Conservation (phyloP, 2,888 invertebrate genomes). For the Liodrosophila aerea region DNA sequence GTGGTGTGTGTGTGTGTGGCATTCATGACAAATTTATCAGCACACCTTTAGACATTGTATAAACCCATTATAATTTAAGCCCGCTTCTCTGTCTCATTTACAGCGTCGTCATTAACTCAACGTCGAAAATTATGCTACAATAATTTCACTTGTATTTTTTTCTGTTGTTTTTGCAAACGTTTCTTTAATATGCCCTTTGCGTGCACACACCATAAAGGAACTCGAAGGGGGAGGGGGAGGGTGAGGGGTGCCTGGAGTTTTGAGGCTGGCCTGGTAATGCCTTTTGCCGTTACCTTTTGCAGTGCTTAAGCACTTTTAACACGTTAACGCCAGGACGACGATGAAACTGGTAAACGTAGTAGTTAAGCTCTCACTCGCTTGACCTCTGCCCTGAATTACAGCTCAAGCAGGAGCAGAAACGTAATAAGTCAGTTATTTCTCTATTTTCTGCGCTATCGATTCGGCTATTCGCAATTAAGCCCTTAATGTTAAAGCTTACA, state of each 20-base stretch:
- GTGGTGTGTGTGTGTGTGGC: constrained; percentile 17
- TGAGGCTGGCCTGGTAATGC: constrained; percentile 17
- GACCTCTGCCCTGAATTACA: constrained; percentile 7
- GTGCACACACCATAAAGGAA: constrained; percentile 43
- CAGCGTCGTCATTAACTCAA: neutral
- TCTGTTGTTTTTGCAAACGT: constrained; percentile 22
- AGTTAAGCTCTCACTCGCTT: no score
- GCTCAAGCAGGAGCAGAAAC: neutral
- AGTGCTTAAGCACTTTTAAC: constrained; percentile 66
- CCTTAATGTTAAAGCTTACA: neutral
- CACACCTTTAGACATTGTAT: constrained; percentile 6
- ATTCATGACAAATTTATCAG: constrained; percentile 34
- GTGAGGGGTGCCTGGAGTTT: no score
- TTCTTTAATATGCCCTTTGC: constrained; percentile 67
- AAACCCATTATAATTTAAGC: neutral
- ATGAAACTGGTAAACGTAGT: no score
- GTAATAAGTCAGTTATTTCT: constrained; percentile 7
- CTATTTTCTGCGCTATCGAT: constrained; percentile 25
- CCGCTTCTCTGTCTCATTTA: neutral
- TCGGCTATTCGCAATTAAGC: constrained; percentile 12
- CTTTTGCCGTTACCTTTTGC: constrained; percentile 26
- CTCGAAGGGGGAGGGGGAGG: neutral
- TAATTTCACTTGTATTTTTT: constrained; percentile 13
- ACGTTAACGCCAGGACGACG: constrained; percentile 68
- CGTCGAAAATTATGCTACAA: constrained; percentile 39